A percentile compares a stretch with the other conserved stretches of the same genome.
Conservation (phyloP, 2,113 vertebrate genomes). For the Sylvilagus bachmani region DNA sequence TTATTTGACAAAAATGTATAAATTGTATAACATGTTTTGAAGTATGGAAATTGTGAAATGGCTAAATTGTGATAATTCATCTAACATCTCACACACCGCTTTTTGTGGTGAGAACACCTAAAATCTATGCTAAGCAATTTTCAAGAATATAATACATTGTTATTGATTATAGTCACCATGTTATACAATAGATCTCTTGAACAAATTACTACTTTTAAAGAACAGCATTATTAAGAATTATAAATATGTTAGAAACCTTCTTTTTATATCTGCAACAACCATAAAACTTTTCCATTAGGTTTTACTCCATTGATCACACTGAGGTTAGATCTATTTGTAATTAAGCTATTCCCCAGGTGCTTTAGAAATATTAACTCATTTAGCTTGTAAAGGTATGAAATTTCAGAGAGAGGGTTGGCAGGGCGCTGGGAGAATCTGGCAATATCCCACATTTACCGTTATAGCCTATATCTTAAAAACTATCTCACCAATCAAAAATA, state of each 20-base stretch:
- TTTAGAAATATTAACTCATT: not conserved
- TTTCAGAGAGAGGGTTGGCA: not conserved
- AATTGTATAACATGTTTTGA: not conserved
- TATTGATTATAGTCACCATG: not conserved
- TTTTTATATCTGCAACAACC: not conserved
- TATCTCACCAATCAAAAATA: conserved; percentile 35
- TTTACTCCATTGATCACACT: not conserved
- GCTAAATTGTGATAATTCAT: not conserved
- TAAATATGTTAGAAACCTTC: not conserved
- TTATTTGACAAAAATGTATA: not conserved
- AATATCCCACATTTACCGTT: not conserved
- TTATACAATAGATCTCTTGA: not conserved
- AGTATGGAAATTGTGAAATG: not conserved
- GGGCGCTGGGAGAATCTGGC: not conserved
- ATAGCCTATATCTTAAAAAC: conserved; percentile 4
- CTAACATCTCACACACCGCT: not conserved
- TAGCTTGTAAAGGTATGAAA: not conserved
- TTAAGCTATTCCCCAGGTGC: not conserved
- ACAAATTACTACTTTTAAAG: conserved; percentile 19
- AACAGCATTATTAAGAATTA: conserved; percentile 33
- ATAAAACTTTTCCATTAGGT: not conserved
- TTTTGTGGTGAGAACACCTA: not conserved
- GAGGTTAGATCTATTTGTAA: conserved; percentile 41
- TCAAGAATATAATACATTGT: not conserved
- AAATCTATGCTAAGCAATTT: not conserved